Evolutionary conservation across 2,113 vertebrate species (phyloP).

Genomic region (Mirza zaza): DNA sequence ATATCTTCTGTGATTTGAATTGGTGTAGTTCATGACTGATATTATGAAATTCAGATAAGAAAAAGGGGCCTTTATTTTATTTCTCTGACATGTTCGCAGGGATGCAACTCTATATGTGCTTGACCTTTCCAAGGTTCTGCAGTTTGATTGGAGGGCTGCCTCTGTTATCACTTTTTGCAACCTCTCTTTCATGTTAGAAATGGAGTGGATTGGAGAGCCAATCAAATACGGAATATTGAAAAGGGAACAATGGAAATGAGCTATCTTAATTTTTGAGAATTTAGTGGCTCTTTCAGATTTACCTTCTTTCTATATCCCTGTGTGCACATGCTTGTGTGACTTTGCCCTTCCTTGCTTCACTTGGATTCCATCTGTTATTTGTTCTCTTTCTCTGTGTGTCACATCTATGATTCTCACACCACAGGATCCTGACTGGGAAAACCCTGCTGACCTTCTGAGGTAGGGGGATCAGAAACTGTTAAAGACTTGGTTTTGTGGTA

Average conservation of each 20-base stretch:
- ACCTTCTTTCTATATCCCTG: not conserved
- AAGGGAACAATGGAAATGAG: constrained; percentile 54
- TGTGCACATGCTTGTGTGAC: not conserved
- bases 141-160: constrained; percentile 73
- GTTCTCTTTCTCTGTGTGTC: not conserved
- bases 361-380: not conserved
- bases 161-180: constrained; percentile 78
- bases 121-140: constrained; percentile 76
- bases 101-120: constrained; percentile 63
- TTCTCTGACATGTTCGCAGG: constrained; percentile 50
- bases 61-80: constrained; percentile 45
- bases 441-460: not conserved
- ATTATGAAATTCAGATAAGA: constrained; percentile 45
- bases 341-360: not conserved
- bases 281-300: not conserved
- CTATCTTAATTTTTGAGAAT: not conserved
- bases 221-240: constrained; percentile 80
- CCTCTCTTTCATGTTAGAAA: constrained; percentile 64
- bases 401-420: not conserved
- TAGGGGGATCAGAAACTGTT: not conserved
- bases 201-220: constrained; percentile 65
- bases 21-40: not conserved
- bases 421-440: not conserved
- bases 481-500: not conserved
- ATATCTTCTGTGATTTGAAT: constrained; percentile 11